These are phyloP conservation scores for Drosophila lacicola DNA, from an alignment of 2,888 invertebrate species.

Conservation along the genomic window DNA sequence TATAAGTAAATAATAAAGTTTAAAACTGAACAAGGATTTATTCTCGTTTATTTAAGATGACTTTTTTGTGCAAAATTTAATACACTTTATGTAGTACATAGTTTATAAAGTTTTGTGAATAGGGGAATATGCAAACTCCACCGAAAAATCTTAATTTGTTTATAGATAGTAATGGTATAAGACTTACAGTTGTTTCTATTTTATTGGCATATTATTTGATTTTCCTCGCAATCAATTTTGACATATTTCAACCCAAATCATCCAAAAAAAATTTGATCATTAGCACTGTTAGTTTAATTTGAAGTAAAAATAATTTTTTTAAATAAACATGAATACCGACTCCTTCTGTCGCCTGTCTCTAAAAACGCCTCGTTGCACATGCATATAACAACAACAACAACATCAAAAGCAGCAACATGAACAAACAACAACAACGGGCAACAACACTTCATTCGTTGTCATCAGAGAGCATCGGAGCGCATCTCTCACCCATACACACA, in stretches of 20 bases:
- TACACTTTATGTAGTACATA: too few species aligned
- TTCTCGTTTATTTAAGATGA: not conserved
- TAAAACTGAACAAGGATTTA: not conserved
- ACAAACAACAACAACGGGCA: not conserved
- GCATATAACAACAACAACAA: constrained; percentile 26
- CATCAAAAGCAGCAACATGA: not conserved
- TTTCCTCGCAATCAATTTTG: not conserved
- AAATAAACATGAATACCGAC: not conserved
- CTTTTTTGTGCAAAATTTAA: too few species aligned
- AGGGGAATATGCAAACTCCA: too few species aligned
- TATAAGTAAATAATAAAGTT: not conserved
- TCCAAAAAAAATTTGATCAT: too few species aligned
- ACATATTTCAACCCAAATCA: not conserved
- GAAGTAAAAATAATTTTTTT: not conserved
- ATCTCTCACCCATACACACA: constrained; percentile 12
- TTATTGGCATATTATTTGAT: too few species aligned
- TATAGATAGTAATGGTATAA: too few species aligned
- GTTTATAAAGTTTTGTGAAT: too few species aligned
- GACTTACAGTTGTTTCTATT: too few species aligned
- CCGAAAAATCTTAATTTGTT: too few species aligned
- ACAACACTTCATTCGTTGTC: constrained; percentile 67
- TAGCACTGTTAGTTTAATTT: too few species aligned
- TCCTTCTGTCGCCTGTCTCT: constrained; percentile 43
- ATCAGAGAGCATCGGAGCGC: constrained; percentile 44
- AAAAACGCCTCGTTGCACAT: constrained; percentile 56